Evolutionary conservation across 2,888 invertebrate species (phyloP), one percentile per base, ranked within the genome.

Genomic region (Andrena bucephala): DNA sequence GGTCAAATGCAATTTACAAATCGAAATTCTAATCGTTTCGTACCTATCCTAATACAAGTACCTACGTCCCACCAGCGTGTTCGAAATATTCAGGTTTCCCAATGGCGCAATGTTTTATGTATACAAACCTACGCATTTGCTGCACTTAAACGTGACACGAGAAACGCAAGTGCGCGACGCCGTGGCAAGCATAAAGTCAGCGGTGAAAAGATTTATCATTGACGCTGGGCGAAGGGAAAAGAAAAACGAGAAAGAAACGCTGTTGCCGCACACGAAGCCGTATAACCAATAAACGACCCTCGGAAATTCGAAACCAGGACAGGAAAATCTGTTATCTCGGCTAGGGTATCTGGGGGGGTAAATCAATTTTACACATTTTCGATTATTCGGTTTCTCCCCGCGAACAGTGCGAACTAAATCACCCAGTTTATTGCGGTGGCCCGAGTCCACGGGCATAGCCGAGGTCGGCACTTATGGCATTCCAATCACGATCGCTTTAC

Each of bases 401-500:
- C 36, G 54, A 57, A 68, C 29, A 50, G 76, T 27, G 29, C 27
- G 54, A 67, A 29, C 50, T 84, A 84, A 81, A 85, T 85, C 84
- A 84, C 65, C 76, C 77, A 82, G 68, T 85, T 85, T 84, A 78
- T 81, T 82, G 73, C 72, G 31, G 59, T 33, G 76, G 50, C 60
- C 36, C 70, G 70, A 31, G 54, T n/a, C 59, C 54, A 42, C 52
- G 27, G 67, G 42, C 31, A 60, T 33, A 66, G 33, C 4, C 48
- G 62, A 54, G 60, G 60, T 63, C 48, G 70, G 69, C 75, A 60
- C 79, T 71, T 69, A 74, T 73, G 69, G 78, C 87, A 84, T 87
- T 87, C 87, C 87, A 71, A 87, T 87, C 81, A 72, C 66, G 84
- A 87, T 87, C 84, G 83, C 77, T 85, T 77, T 71, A 66, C 85